A percentile compares a stretch with the other conserved stretches of the same genome.
Conservation (phyloP, 1,140 invertebrate genomes). For the Zophobas morio region DNA sequence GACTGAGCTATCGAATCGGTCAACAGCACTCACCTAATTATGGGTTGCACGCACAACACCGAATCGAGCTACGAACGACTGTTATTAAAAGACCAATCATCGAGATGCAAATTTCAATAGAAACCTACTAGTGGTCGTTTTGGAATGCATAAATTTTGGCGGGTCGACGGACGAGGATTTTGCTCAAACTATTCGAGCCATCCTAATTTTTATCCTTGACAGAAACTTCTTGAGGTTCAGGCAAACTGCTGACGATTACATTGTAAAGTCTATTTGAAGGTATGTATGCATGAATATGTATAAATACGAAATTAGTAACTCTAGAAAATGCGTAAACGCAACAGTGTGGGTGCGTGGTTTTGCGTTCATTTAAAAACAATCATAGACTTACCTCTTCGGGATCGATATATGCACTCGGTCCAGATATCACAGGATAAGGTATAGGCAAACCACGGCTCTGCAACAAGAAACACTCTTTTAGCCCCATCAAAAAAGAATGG, state of each 20-base stretch:
- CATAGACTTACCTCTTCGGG: constrained; percentile 71
- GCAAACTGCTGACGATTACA: too few species aligned
- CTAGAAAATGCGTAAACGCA: too few species aligned
- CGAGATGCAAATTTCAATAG: constrained; percentile 33
- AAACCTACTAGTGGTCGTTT: constrained; percentile 6
- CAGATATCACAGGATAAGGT: constrained; percentile 70
- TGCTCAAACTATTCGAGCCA: too few species aligned
- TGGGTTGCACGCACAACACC: constrained; percentile 27
- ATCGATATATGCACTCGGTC: constrained; percentile 73
- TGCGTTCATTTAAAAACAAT: background rate
- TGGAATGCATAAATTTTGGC: constrained; percentile 22
- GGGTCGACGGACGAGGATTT: constrained; percentile 6
- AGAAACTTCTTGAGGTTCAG: too few species aligned
- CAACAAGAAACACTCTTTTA: constrained; percentile 58
- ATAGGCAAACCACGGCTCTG: constrained; percentile 73
- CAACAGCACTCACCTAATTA: constrained; percentile 44
- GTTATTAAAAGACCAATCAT: constrained; percentile 29
- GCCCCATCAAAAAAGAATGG: constrained; percentile 10
- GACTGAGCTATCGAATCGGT: constrained; percentile 23
- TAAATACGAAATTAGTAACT: too few species aligned
- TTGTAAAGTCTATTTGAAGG: too few species aligned
- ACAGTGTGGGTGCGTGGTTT: background rate
- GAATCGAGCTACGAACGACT: constrained; percentile 19
- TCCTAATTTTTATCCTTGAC: too few species aligned
- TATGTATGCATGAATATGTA: too few species aligned